Base-by-base conservation (phyloP, 2,797 vertebrate genomes). In the Hemibagrus guttatus region DNA sequence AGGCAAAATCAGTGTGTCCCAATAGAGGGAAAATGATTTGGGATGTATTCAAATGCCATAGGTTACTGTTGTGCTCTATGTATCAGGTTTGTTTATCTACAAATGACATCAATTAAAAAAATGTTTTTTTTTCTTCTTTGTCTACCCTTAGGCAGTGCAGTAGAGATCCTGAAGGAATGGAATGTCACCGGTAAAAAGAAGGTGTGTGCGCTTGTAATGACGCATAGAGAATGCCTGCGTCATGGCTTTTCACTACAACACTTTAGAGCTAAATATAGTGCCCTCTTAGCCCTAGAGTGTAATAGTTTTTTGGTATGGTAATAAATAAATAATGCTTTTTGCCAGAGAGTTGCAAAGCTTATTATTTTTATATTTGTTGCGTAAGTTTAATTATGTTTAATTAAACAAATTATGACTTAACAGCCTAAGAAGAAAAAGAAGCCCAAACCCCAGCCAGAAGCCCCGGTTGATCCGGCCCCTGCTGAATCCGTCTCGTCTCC, bases 111-210 rank as follows among this genome's bases (percentile, higher is more conserved):
- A 72, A 28, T 92, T 75, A 39, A 39, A 39, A 39, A 39, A 39
- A 39, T 39, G 35, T n/a, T 88, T 92, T 71, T 19, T 88, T 89
- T 85, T 16, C 76, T 56, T 68, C 12, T 86, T 85, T 71, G 59
- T 78, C 39, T 52, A 49, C 79, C 59, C 31, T 52, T 49, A 99
- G 98, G 98, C 39, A 98, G 96, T 49, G 98, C 98, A 83, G 94
- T 93, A 11, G 98, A 99, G 91, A 97, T 99, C 81, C 93, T 99
- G 91, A 99, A 99, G 92, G 98, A 99, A 91, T 99, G 98, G 98
- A 99, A 96, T 82, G 96, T 98, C 80, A 97, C 97, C 0, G 97
- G 97, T 87, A 99, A 99, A 92, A 99, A 99, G 94, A 99, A 99
- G 97, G 98, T 98, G 52, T 52, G 82, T 79, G 26, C 17, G 31